Base-by-base conservation (phyloP, 2,113 vertebrate species). In the Otocyon megalotis region DNA sequence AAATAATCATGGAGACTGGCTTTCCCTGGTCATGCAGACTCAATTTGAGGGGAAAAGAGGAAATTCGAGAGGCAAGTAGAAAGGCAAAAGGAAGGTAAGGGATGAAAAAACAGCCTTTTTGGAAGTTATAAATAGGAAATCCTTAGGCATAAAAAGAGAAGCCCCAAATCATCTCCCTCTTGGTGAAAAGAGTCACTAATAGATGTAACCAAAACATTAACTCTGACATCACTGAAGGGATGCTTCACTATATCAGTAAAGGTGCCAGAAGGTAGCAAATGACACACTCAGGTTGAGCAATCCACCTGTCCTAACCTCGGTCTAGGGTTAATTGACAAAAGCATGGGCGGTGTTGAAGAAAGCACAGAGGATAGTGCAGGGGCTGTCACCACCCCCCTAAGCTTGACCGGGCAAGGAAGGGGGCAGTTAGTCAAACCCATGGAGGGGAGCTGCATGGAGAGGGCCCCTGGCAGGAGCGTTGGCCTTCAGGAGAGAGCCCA, bases 1-100 rank as follows among this genome's bases (percentile, higher is more conserved):
- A 96, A 98, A 95, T 92, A 92, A 79, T 91, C 79, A 96, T 83
- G 54, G 92, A 93, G 90, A 82, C 30, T 43, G 69, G 37, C 82
- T 96, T 96, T 76, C 92, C 93, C 85, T 88, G 88, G 80, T 80
- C 81, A 48, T 87, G 10, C 83, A 96, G n/a, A 96, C 80, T 63
- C 76, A n/a, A 82, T 87, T 2, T 76, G 79, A 82, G 19, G 26
- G 22, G 12, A 0, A 82, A 87, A 56, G 71, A 63, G 14, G 54
- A 95, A 97, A 97, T 93, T 90, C 72, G 71, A 83, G 93, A 65
- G 93, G 35, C 90, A 67, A 94, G 20, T 62, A 69, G 12, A 37
- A 67, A 96, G n/a, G 77, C 48, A 72, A 95, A 97, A 96, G 19
- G n/a, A 90, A 94, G 12, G 60, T 50, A 20, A 94, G 90, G 62